Base-by-base conservation (phyloP, 2,888 invertebrate species). In the Ectemnius cavifrons region DNA sequence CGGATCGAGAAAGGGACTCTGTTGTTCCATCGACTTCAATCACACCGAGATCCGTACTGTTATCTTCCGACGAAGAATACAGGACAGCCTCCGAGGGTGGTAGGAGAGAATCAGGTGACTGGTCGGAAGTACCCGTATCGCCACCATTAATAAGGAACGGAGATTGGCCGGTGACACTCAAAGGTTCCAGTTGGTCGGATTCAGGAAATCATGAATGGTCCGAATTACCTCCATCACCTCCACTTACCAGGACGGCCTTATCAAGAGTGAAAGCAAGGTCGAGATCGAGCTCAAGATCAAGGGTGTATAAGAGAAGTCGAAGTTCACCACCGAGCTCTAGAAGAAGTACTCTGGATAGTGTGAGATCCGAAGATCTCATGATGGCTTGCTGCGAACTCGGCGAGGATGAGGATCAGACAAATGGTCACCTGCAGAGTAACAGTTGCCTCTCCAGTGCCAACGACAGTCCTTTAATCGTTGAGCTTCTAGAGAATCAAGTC, bases 51-150 rank as follows among this genome's bases (percentile, higher is more conserved):
- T 94, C 95, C 2, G 93, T 95, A 16, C 92, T 96, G 14, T 95
- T 96, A 86, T 96, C 96, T 0, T 97, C 97, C 0, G 96, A 97
- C 85, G 97, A 97, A 87, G 97, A 97, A 87, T 97, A 97, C 86
- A 93, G 96, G 86, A 97, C 97, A 0, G 97, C 97, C 11, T 97
- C 97, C 0, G 97, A 97, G 91, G 95, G 96, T 63, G 95, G 95
- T 0, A 92, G 95, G n/a, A 92, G 96, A 61, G 95, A 96, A 84
- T 96, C 96, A 80, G 95, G 96, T 20, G 97, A 97, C 87, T 97
- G 96, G 96, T 95, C 95, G 28, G 96, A 94, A 77, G 92, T 93
- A 59, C 93, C 93, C 2, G 92, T 93, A 0, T 93, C 93, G 1
- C 93, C 93, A 1, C 88, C 94, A 5, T 91, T 92, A 0, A 82